Base-by-base conservation (phyloP, 2,797 vertebrate species). In the Alectoris magna region DNA sequence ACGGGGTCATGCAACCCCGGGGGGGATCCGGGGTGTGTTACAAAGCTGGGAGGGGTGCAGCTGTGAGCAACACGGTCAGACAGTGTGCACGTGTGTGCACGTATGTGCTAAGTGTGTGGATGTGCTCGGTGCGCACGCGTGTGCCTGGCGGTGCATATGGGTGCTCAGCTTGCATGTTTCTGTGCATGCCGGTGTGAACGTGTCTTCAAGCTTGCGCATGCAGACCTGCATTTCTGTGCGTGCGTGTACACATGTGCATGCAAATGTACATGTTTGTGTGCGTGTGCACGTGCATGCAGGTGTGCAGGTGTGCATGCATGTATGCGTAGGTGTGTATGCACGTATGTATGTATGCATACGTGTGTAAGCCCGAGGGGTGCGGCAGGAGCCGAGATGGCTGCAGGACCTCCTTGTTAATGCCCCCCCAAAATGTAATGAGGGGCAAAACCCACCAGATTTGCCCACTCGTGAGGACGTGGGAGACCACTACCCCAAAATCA, bases 51-150 rank as follows among this genome's bases (percentile, higher is more conserved):
- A 13, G 31, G 31, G 10, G 11, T n/a, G 19, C 6, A 10, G 9
- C 55, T n/a, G 31, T n/a, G 55, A 56, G 55, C 11, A 56, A 18
- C 56, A 58, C 5, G 22, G 36, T 17, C 11, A 6, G n/a, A 39
- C 4, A 1, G 11, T 2, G 1, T 8, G 8, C 69, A 60, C 1
- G 4, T 3, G 5, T 36, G 70, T 41, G 62, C 55, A 31, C 1
- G 0, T 3, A 27, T 26, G 71, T 43, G 36, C 59, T 11, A 38
- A 16, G 59, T 9, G 14, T 60, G 53, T 55, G 53, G 27, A 31
- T 55, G 10, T 21, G 34, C 22, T 56, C 6, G 21, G 18, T 1
- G 10, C 7, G 36, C 48, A 16, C 14, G 0, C 34, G 10, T 19
- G 3, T 4, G 27, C 10, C 9, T 11, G 11, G 17, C 38, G 10